Base-by-base conservation (phyloP, 2,113 vertebrate genomes). In the Syngnathus scovelli region DNA sequence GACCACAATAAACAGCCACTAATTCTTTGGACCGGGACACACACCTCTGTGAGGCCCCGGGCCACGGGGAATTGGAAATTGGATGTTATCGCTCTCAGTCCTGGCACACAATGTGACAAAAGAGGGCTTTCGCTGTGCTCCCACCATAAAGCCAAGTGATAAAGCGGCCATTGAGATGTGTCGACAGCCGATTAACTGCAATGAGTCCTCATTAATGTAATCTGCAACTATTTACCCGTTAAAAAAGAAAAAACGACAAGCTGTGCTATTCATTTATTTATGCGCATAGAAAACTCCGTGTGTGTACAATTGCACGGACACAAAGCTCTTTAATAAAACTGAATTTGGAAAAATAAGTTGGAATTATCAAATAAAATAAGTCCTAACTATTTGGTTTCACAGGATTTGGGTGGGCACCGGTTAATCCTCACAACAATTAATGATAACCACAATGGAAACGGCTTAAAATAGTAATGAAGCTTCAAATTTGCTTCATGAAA, bases 51-150 rank as follows among this genome's bases (percentile, higher is more conserved):
- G 64, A 76, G 76, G 60, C 82, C 67, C 8, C 48, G 3, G 38
- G 68, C 70, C 72, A 21, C 9, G 62, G 72, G 74, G 76, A 80
- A 82, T 76, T 81, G 54, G 13, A 82, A 70, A 66, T 72, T 81
- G 78, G 75, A 82, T 81, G 81, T 74, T 78, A 78, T 80, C 52
- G 51, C 55, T 63, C 48, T 61, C 60, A 11, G 69, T 44, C 18
- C 48, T 44, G 37, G 70, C 64, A 52, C 56, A 55, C 58, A 55
- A 16, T 21, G 62, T 74, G 72, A 81, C 66, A 79, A 71, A 81
- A 59, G 27, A 71, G 71, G 51, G 63, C 41, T 66, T 79, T 73
- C 33, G 41, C 13, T 69, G 21, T 43, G 64, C 58, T 74, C 38
- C 51, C 61, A 52, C 41, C 48, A 70, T 58, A 54, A 74, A 76